phyloP scores from a whole-genome alignment of 2,113 vertebrate genomes.

The Shinisaurus crocodilurus region DNA sequence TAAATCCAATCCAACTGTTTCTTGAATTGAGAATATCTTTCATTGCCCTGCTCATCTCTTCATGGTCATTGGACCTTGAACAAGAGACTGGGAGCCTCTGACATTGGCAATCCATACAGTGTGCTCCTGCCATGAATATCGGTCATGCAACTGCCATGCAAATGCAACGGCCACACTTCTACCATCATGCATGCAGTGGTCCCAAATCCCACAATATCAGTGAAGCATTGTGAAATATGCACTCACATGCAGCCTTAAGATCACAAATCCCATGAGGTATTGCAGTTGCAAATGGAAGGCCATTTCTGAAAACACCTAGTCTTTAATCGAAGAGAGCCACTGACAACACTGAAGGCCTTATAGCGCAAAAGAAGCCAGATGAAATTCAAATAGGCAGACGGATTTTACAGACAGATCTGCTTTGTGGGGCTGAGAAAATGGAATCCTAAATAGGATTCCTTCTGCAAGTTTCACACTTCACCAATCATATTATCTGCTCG shows the following conservation, averaged over 20 bases:
- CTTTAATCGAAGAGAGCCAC: background rate
- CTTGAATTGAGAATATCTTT: too few relatives aligned
- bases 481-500: conserved; percentile 14
- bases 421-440: background rate
- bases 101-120: background rate
- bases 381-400: background rate
- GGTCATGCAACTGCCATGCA: too few relatives aligned
- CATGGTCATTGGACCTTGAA: background rate
- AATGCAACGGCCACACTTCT: background rate
- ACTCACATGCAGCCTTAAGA: background rate
- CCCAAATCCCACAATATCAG: background rate
- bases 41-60: too few relatives aligned
- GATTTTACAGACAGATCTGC: background rate
- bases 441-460: conserved; percentile 9
- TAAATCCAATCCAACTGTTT: background rate
- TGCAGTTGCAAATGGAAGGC: background rate
- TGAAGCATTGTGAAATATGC: background rate
- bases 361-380: background rate
- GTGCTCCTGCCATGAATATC: background rate
- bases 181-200: background rate
- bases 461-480: conserved; percentile 3
- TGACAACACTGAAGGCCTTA: background rate
- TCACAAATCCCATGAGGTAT: background rate
- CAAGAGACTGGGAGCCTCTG: background rate
- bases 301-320: background rate